phyloP scores from a whole-genome alignment of 2,113 vertebrate genomes.

The Prochilodus magdalenae region DNA sequence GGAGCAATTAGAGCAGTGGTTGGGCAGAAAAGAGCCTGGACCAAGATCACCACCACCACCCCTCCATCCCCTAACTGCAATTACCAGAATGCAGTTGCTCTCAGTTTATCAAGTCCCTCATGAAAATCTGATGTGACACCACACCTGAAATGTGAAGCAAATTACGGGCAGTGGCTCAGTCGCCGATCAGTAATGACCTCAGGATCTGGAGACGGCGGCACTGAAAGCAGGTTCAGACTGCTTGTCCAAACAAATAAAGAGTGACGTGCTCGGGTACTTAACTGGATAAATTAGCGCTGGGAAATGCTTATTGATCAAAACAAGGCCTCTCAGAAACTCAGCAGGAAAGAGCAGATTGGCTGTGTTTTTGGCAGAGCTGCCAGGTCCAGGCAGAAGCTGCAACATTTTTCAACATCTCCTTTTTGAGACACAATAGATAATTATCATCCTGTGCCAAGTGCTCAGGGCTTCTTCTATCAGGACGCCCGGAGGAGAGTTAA shows the following conservation, averaged over 20 bases:
- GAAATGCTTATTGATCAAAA: conserved; percentile 44
- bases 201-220: background rate
- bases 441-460: conserved; percentile 43
- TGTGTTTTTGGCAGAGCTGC: conserved; percentile 24
- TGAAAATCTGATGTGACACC: conserved; percentile 44
- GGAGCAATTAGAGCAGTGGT: conserved; percentile 34
- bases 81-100: conserved; percentile 31
- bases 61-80: background rate
- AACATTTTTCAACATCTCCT: conserved; percentile 8
- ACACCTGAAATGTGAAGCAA: conserved; percentile 25
- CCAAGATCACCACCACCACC: background rate
- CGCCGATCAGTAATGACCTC: conserved; percentile 6
- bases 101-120: conserved; percentile 21
- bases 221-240: conserved; percentile 13
- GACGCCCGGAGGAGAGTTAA: conserved; percentile 1
- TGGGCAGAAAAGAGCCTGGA: conserved; percentile 15
- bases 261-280: conserved; percentile 32
- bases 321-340: conserved; percentile 31
- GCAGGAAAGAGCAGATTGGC: conserved; percentile 27
- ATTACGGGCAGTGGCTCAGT: background rate
- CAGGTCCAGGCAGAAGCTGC: conserved; percentile 8
- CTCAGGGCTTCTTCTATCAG: background rate
- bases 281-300: conserved; percentile 38
- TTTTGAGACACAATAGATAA: conserved; percentile 34
- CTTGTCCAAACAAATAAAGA: conserved; percentile 49